Conservation (phyloP, 2,797 vertebrate species). For the Phataginus tricuspis region DNA sequence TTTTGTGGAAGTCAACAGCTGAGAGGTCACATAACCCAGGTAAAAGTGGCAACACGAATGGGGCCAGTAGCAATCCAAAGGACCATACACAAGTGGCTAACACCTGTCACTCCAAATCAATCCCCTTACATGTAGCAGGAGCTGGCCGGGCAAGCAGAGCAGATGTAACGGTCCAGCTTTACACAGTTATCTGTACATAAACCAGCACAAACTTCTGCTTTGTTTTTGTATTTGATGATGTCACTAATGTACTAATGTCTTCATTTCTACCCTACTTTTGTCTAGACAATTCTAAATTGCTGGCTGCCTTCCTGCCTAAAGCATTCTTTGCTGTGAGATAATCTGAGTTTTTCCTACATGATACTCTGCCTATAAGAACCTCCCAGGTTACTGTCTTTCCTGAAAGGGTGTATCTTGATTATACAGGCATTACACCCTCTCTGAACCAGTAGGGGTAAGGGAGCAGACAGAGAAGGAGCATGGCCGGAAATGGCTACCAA, state of each 20-base stretch:
- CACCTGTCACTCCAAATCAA: background rate
- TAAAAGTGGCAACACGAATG: background rate
- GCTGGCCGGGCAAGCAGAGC: background rate
- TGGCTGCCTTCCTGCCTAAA: constrained; percentile 41
- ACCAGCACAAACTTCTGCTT: background rate
- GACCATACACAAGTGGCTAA: background rate
- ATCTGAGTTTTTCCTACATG: background rate
- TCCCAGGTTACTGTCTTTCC: background rate
- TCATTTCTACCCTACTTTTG: constrained; percentile 15
- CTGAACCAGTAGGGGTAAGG: background rate
- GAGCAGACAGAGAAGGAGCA: background rate
- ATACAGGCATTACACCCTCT: background rate
- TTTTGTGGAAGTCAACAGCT: constrained; percentile 41
- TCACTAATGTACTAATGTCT: background rate
- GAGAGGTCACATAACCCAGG: background rate
- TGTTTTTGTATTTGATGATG: constrained; percentile 1
- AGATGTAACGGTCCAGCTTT: background rate
- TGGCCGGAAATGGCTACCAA: background rate
- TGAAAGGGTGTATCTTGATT: background rate
- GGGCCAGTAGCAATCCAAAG: background rate
- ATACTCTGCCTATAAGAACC: background rate
- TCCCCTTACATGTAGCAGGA: background rate
- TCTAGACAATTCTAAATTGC: constrained; percentile 21
- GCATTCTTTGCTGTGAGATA: constrained; percentile 32
- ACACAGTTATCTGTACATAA: background rate